Evolutionary conservation across 1,140 invertebrate genomes (phyloP).

Genomic region (Drosophila seguyi): DNA sequence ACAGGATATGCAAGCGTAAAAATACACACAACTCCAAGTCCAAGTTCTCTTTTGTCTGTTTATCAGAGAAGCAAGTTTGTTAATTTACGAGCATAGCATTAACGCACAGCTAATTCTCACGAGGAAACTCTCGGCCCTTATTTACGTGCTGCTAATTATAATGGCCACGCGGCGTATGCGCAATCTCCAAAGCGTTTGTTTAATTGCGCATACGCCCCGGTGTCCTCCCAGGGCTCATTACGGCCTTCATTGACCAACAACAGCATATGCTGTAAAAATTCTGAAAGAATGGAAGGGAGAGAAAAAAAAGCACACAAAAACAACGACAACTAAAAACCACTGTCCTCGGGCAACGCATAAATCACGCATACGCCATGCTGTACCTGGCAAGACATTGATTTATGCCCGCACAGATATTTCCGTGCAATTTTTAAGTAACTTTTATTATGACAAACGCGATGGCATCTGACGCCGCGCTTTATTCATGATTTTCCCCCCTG

Average conservation of each 20-base stretch:
- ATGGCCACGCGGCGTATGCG: conserved; percentile 42
- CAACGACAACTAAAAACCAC: conserved; percentile 6
- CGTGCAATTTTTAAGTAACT: conserved; percentile 60
- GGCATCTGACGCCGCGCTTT: conserved; percentile 21
- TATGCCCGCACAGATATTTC: conserved; percentile 55
- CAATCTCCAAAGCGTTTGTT: conserved; percentile 32
- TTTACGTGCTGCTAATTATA: conserved; percentile 18
- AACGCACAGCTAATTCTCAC: conserved; percentile 2
- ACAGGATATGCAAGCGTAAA: conserved; percentile 1
- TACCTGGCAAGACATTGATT: conserved; percentile 54
- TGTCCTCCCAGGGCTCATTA: conserved; percentile 37
- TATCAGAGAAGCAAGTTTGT: conserved; percentile 31
- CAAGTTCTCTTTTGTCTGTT: not conserved
- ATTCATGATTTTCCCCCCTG: conserved; percentile 33
- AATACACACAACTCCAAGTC: conserved; percentile 10
- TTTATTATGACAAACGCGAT: conserved; percentile 62
- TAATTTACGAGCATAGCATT: conserved; percentile 36
- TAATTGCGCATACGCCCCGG: conserved; percentile 48
- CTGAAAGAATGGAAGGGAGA: not conserved
- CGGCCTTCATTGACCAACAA: conserved; percentile 27
- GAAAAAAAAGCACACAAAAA: not conserved
- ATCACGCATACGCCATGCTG: conserved; percentile 47
- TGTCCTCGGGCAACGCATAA: conserved; percentile 34
- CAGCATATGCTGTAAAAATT: conserved; percentile 5
- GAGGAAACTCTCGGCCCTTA: conserved; percentile 7